Base-by-base conservation (phyloP, 2,797 vertebrate genomes). In the Cossypha niveicapilla region DNA sequence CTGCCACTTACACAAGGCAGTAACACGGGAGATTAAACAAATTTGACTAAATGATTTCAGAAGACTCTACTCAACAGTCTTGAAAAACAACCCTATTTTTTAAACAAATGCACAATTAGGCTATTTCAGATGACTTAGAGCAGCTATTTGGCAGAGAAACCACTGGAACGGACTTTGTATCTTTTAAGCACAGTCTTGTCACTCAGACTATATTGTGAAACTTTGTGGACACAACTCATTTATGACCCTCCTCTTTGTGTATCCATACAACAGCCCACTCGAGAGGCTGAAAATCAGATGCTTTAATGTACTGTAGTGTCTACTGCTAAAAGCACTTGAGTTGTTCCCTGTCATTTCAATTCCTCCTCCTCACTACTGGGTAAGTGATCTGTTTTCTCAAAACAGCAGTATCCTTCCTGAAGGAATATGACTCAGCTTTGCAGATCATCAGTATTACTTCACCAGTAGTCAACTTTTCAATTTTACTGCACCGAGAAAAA, bases 381-480 rank as follows among this genome's bases (percentile, higher is more conserved):
- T 42, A 68, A 92, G 60, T 87, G 86, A 95, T 84, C 66, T 74
- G 75, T 87, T 93, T 96, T 84, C 73, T 86, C 81, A 94, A 85
- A 95, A 92, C 79, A 76, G 65, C 85, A 93, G 67, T 75, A 90
- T 58, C 83, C 96, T 97, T 97, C 92, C 94, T 94, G 93, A 96
- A 96, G 82, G 74, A 88, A 94, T 95, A 93, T 96, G 93, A 97
- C 96, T 93, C 96, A 97, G 86, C 73, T 97, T 94, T 97, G 96
- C 94, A 97, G 93, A 97, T 93, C 71, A 86, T 75, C 88, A 66
- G 81, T 32, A 84, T 92, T 94, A 92, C 74, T 85, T 80, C 92
- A 95, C 78, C 94, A 80, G 73, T 65, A 92, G 65, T 84, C 80
- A 94, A 79, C 71, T 92, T 90, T 77, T 63, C 56, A 32, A 72